These are phyloP conservation scores for Hylia prasina DNA, from an alignment of 2,113 vertebrate species.

Conservation along the genomic window DNA sequence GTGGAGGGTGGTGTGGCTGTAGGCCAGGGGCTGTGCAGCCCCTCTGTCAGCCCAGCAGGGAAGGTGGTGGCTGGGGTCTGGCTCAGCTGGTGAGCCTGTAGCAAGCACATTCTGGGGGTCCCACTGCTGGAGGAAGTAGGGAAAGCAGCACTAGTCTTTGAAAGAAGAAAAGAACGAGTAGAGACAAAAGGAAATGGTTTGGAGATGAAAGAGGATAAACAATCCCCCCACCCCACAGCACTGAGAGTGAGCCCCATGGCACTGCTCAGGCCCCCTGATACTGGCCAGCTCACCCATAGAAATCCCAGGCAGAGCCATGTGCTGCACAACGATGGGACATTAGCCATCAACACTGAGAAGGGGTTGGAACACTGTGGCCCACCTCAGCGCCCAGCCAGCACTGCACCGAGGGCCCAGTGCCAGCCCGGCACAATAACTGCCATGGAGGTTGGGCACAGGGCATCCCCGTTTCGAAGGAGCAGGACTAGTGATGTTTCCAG, in stretches of 20 bases:
- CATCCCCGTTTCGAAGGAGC: not conserved
- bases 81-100: not conserved
- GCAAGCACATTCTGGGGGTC: not conserved
- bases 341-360: not conserved
- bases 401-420: not conserved
- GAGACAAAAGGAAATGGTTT: conserved; percentile 27
- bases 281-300: not conserved
- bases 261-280: not conserved
- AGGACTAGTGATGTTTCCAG: rapidly evolving
- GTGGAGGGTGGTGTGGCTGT: not conserved
- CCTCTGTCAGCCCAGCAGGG: not conserved
- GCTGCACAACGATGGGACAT: not conserved
- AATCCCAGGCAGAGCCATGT: not conserved
- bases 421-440: not conserved
- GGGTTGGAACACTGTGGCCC: rapidly evolving
- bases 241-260: not conserved
- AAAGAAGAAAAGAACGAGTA: not conserved
- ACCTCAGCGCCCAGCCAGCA: not conserved
- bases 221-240: not conserved
- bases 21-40: not conserved
- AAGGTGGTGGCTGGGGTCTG: rapidly evolving
- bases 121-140: not conserved
- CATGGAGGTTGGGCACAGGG: not conserved
- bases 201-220: not conserved
- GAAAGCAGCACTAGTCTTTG: not conserved